Conservation (phyloP, 2,797 vertebrate species). For the Bradypodion ventrale region DNA sequence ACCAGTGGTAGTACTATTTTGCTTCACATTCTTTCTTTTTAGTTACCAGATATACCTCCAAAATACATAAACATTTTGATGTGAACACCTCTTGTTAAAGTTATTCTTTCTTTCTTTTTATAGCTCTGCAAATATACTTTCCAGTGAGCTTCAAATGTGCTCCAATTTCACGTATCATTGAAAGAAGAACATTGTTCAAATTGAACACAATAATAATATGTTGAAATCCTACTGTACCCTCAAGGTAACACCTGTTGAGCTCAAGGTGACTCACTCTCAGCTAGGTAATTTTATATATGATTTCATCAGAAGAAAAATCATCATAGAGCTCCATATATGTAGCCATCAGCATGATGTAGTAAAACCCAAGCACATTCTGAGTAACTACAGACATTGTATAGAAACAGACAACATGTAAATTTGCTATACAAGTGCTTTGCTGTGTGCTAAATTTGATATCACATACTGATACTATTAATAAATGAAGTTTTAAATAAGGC, state of each 20-base stretch:
- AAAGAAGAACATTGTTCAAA: conserved; percentile 9
- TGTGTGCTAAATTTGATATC: background rate
- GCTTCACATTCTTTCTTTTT: background rate
- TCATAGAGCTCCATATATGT: background rate
- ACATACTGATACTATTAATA: background rate
- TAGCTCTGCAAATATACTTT: background rate
- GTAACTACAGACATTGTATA: background rate
- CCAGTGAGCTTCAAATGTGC: background rate
- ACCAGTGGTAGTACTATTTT: background rate
- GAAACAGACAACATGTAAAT: background rate
- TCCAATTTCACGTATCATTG: background rate
- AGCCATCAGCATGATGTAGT: background rate
- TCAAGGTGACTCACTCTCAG: background rate
- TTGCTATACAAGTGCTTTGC: background rate
- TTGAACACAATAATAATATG: background rate
- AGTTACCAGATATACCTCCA: background rate
- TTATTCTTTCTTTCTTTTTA: background rate
- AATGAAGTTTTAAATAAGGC: background rate
- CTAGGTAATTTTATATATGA: background rate
- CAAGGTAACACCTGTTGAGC: background rate
- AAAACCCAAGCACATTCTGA: background rate
- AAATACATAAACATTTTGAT: background rate
- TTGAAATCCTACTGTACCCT: background rate
- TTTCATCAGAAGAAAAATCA: background rate
- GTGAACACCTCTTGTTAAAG: background rate